Conservation (phyloP, 2,888 invertebrate species). For the Rhogogaster chlorosoma region DNA sequence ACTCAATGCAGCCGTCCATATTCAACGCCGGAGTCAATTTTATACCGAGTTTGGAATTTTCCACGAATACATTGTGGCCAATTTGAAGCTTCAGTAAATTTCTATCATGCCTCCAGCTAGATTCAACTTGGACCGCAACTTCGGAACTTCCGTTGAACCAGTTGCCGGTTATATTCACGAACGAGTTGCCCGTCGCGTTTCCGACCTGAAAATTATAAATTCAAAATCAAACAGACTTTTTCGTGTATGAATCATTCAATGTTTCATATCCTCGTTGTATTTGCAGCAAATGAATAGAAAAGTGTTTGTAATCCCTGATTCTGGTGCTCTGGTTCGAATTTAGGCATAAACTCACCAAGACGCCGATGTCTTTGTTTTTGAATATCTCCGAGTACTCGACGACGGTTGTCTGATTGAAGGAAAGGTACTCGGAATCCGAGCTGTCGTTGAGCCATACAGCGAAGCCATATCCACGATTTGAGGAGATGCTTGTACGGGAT, state of each 20-base stretch:
- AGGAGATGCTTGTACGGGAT: conserved; percentile 90
- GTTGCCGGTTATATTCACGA: conserved; percentile 96
- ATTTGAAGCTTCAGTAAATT: conserved; percentile 85
- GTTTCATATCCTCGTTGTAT: neutral
- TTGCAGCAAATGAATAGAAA: neutral
- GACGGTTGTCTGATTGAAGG: conserved; percentile 91
- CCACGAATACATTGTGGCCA: conserved; percentile 91
- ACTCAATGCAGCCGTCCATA: conserved; percentile 88
- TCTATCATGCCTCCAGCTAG: conserved; percentile 87
- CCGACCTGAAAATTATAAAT: conserved; percentile 81
- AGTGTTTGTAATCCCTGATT: neutral
- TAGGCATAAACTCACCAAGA: conserved; percentile 79
- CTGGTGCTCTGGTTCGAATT: neutral
- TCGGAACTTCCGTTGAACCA: conserved; percentile 89
- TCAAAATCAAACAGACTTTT: conserved; percentile 8
- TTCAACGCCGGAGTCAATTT: conserved; percentile 92
- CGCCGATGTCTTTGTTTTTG: conserved; percentile 92
- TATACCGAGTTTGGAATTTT: conserved; percentile 87
- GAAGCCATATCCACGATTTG: conserved; percentile 93
- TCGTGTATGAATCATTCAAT: neutral
- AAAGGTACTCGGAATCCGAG: conserved; percentile 86
- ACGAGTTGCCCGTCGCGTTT: conserved; percentile 92
- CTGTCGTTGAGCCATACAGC: conserved; percentile 96
- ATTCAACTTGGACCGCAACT: conserved; percentile 89
- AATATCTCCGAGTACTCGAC: conserved; percentile 93